Evolutionary conservation across 2,888 invertebrate species (phyloP), one percentile per base, ranked within the genome.

Genomic region (Hirtodrosophila alboralis): DNA sequence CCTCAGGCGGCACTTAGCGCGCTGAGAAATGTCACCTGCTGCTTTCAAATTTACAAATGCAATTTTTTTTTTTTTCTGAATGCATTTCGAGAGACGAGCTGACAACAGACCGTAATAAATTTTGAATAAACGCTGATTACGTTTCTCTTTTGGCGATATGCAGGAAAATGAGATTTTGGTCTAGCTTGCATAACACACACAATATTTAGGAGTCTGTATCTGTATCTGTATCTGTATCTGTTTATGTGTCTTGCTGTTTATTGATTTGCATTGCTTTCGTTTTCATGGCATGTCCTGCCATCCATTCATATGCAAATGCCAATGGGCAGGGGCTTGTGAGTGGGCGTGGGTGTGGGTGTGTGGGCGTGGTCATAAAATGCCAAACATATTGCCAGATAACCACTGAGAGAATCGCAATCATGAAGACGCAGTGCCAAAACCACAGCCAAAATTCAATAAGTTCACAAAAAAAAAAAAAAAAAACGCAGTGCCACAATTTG

Each of bases 241-340:
- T 41, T n/a, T n/a, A 14, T 13, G 2, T 31, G 27, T 9, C 3
- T 16, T 27, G 18, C 37, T 62, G 53, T 51, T 69, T 75, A 70
- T 75, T 70, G 70, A 70, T 70, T 75, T 70, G 70, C 69, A 75
- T 31, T 62, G 63, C 70, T 70, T 69, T 74, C 63, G 23, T 45
- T 75, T 71, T 71, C 71, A 71, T 70, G 21, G 33, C 49, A 54
- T 68, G 48, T 48, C 48, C 57, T 33, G 40, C 65, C 45, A 75
- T 75, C 65, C 45, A 75, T 75, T 75, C 75, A 75, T 66, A 73
- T 74, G 73, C 77, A 74, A 77, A 74, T 74, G 61, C 58, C 69
- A 52, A 48, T 33, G 36, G 72, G 28, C 38, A 26, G 3, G 5
- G 5, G 18, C 18, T 4, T 21, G 18, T 4, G 18, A 12, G 8